Base-by-base conservation (phyloP, 1,140 invertebrate species). In the Argopecten irradians region DNA sequence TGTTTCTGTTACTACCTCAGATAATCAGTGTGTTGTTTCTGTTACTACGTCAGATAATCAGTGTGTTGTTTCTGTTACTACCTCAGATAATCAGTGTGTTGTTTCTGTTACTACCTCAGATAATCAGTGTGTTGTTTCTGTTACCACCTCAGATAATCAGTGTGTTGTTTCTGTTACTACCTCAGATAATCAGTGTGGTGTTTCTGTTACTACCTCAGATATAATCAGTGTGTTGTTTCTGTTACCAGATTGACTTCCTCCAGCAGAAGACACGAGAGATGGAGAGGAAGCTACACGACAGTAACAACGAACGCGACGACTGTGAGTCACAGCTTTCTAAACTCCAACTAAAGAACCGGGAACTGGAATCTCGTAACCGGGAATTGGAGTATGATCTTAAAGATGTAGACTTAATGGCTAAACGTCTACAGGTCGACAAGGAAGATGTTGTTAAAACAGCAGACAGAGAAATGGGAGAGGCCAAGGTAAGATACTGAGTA, bases 251-350 rank as follows among this genome's bases (percentile, higher is more conserved):
- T 89, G 95, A 96, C 89, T 95, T 94, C 91, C 89, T 95, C 34
- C 94, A 95, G 87, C 94, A 96, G 89, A 94, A 95, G 91, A 95
- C 94, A 85, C 82, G 93, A 41, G 95, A 95, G 34, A 88, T 94
- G 35, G 93, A 95, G 55, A 91, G 91, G 33, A 94, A 94, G 84
- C 88, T 94, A 41, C 91, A 94, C 11, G 94, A 95, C 16, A 35
- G 91, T 0, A 88, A 87, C 41, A 28, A 87, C 9, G 86, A 86
- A 0, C 89, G 90, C 28, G 90, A 93, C 28, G 91, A 92, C 36
- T 89, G 86, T 13, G 93, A 93, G 36, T 36, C 87, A 2, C 88
- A 93, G 34, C 46, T 88, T 13, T 71, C 84, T 19, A 92, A 93
- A 82, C 85, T 90, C 0, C 91, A 91, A 35, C 16, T 87, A 7